Conservation (phyloP, 2,113 vertebrate genomes). For the Sinosuthora webbiana region DNA sequence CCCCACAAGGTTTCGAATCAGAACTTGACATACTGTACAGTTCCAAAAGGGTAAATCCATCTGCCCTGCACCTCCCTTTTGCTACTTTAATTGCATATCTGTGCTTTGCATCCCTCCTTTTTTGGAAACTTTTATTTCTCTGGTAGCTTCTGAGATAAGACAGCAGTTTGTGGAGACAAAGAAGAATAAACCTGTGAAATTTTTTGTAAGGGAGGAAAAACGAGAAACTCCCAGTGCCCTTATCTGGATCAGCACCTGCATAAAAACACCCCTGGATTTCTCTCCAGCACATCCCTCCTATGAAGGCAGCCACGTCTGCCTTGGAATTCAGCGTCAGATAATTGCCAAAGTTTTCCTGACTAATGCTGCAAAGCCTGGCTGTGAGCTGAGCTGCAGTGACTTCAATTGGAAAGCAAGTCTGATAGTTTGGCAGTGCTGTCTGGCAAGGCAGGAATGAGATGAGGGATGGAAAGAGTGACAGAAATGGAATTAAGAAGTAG, state of each 20-base stretch:
- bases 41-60: neutral
- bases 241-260: neutral
- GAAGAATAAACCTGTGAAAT: neutral
- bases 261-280: neutral
- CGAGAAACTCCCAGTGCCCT: neutral
- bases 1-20: neutral
- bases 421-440: neutral
- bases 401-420: neutral
- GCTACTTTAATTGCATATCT: neutral
- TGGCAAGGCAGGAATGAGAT: neutral
- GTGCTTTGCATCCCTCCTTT: neutral
- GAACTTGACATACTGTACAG: neutral
- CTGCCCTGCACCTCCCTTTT: neutral
- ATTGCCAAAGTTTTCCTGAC: neutral
- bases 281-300: neutral
- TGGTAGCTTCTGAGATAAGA: neutral
- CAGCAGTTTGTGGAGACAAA: neutral
- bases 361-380: neutral
- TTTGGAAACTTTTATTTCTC: neutral
- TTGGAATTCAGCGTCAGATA: neutral
- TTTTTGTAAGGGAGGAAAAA: neutral
- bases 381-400: neutral
- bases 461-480: neutral
- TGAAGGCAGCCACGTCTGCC: neutral
- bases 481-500: neutral